Conservation (phyloP, 2,797 vertebrate species). For the Glyptemys insculpta region DNA sequence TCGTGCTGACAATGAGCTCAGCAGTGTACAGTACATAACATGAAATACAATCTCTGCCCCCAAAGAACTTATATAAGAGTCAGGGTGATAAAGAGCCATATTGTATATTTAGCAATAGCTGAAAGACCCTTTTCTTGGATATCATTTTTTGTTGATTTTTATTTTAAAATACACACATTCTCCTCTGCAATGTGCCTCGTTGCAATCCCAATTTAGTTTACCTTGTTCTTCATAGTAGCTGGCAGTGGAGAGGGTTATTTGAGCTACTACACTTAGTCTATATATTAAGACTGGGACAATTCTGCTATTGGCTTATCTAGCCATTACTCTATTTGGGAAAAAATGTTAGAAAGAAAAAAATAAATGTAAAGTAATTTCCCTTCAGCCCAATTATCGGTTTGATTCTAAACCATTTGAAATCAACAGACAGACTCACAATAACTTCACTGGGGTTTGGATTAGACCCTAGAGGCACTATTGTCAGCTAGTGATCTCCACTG, state of each 20-base stretch:
- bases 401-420: background rate
- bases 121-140: background rate
- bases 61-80: background rate
- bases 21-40: background rate
- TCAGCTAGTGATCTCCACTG: background rate
- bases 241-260: background rate
- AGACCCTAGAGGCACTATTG: background rate
- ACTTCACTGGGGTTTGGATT: background rate
- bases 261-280: background rate
- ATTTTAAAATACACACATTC: background rate
- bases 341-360: background rate
- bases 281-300: background rate
- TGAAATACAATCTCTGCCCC: background rate
- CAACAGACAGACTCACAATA: background rate
- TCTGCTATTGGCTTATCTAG: background rate
- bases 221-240: background rate
- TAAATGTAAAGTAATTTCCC: rapidly evolving
- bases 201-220: background rate
- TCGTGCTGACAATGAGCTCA: background rate
- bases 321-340: rapidly evolving
- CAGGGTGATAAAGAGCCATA: background rate
- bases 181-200: background rate
- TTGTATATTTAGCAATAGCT: background rate
- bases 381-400: background rate
- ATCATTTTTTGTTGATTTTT: background rate